A percentile compares a stretch with the other conserved stretches of the same genome.
These are phyloP conservation scores for Mellilla xanthometata DNA, from an alignment of 2,888 invertebrate species.

Conservation along the genomic window DNA sequence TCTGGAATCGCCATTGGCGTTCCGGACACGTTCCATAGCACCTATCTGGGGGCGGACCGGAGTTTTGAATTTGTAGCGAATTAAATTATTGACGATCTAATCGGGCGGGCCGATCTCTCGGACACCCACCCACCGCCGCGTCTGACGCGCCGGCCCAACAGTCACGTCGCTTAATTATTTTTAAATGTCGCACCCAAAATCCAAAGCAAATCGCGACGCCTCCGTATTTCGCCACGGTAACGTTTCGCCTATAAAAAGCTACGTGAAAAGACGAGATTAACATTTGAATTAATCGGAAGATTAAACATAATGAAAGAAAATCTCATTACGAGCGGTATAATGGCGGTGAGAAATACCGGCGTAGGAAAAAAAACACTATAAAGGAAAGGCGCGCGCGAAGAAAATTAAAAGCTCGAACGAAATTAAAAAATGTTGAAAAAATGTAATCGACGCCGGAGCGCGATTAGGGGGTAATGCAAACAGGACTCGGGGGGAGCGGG, in stretches of 20 bases:
- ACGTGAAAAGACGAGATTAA: conserved; percentile 76
- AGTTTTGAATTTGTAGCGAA: conserved; percentile 80
- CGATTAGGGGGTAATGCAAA: conserved; percentile 73
- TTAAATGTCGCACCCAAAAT: conserved; percentile 63
- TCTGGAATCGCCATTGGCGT: conserved; percentile 74
- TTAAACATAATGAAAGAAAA: conserved; percentile 83
- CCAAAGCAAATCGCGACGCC: conserved; percentile 56
- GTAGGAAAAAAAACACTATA: conserved; percentile 60
- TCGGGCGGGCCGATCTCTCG: conserved; percentile 61
- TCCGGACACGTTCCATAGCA: conserved; percentile 76
- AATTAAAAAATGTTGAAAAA: conserved; percentile 81
- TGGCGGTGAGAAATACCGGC: conserved; percentile 69
- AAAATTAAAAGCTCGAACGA: conserved; percentile 80
- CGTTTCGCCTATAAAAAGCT: conserved; percentile 67
- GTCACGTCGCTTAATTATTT: conserved; percentile 79
- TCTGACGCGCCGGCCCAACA: conserved; percentile 33
- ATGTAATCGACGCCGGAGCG: conserved; percentile 77
- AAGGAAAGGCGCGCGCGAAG: conserved; percentile 75
- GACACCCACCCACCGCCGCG: conserved; percentile 38
- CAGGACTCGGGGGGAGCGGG: conserved; percentile 43
- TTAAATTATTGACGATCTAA: conserved; percentile 81
- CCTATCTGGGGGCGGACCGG: conserved; percentile 73
- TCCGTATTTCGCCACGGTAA: conserved; percentile 62
- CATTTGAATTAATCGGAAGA: conserved; percentile 83
- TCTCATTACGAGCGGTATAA: conserved; percentile 80